Conservation (phyloP, 2,888 invertebrate species). For the Agrotis ipsilon region DNA sequence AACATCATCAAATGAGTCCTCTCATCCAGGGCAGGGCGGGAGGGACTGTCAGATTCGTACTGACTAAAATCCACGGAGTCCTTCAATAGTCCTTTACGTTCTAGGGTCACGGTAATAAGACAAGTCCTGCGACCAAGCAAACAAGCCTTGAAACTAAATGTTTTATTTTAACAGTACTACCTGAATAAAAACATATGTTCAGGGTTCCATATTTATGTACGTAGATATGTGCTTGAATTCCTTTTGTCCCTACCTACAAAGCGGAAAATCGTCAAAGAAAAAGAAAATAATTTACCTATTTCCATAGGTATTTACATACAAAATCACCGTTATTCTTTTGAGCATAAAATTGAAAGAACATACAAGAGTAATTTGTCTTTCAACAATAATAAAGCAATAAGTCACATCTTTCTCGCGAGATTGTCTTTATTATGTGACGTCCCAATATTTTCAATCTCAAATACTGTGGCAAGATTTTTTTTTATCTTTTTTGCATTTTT, state of each 20-base stretch:
- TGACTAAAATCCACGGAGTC: too few relatives aligned
- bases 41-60: too few relatives aligned
- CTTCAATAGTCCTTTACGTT: too few relatives aligned
- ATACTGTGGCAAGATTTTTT: neutral
- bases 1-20: too few relatives aligned
- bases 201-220: neutral
- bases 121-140: neutral
- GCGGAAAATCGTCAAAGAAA: slow-evolving; percentile 32
- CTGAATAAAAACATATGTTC: neutral
- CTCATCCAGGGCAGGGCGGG: too few relatives aligned
- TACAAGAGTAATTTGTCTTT: slow-evolving; percentile 10
- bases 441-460: neutral
- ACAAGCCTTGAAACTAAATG: neutral
- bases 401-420: slow-evolving; percentile 14
- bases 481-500: too few relatives aligned
- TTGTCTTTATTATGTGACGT: slow-evolving; percentile 26
- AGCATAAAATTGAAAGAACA: slow-evolving; percentile 34
- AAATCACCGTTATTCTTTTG: slow-evolving; percentile 17
- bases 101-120: too few relatives aligned
- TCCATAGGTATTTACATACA: slow-evolving; percentile 44
- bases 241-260: neutral
- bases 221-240: slow-evolving; percentile 1
- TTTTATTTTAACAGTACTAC: neutral
- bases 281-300: slow-evolving; percentile 18
- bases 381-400: slow-evolving; percentile 36